Conservation (phyloP, 2,888 invertebrate genomes). For the Terebella lapidaria region DNA sequence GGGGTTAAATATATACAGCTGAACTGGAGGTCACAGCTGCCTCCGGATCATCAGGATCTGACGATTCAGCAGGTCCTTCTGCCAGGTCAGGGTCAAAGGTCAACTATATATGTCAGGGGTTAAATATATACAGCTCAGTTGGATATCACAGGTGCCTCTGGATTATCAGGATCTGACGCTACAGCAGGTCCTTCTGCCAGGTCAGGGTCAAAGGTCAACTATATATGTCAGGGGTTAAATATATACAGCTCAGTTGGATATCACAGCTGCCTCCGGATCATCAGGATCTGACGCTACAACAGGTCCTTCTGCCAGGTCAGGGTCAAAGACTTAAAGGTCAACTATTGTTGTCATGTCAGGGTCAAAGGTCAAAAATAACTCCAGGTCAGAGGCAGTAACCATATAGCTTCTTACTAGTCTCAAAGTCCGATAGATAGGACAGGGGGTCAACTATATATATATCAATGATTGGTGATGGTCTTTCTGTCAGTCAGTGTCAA, state of each 20-base stretch:
- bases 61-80: constrained; percentile 82
- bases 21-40: constrained; percentile 49
- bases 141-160: constrained; percentile 47
- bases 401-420: no score
- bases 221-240: no score
- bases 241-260: constrained; percentile 66
- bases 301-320: constrained; percentile 71
- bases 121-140: constrained; percentile 73
- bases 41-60: constrained; percentile 53
- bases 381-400: no score
- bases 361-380: no score
- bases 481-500: no score
- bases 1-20: no score
- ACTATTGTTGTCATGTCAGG: constrained; percentile 61
- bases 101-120: no score
- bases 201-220: constrained; percentile 40
- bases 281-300: constrained; percentile 68
- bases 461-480: no score
- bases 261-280: constrained; percentile 47
- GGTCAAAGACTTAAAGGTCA: no score
- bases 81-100: constrained; percentile 62
- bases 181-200: constrained; percentile 79
- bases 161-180: constrained; percentile 61
- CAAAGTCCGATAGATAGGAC: no score
- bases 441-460: no score